Evolutionary conservation across 2,797 vertebrate species (phyloP).

Genomic region (Bryconaethiops microstoma): DNA sequence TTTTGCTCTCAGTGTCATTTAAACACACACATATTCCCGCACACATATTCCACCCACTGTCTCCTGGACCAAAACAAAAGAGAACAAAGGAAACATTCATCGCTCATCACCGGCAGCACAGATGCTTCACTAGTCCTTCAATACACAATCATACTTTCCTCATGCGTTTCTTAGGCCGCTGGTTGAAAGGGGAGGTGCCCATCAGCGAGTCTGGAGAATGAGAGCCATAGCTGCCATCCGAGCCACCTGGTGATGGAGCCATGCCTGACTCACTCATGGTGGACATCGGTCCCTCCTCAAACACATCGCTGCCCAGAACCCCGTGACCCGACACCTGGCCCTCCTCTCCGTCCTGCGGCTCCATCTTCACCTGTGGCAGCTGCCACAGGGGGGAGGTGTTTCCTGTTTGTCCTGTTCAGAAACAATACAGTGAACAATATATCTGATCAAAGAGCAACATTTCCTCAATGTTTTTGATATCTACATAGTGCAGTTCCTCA

Average conservation of each 20-base stretch:
- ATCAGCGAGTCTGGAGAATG: slow-evolving; percentile 95
- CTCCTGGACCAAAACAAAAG: neutral
- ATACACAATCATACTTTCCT: slow-evolving; percentile 85
- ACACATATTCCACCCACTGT: neutral
- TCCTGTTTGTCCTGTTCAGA: slow-evolving; percentile 72
- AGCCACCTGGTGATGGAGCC: slow-evolving; percentile 86
- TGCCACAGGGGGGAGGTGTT: slow-evolving; percentile 94
- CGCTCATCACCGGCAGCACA: neutral
- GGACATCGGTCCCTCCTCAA: slow-evolving; percentile 96
- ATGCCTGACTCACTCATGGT: slow-evolving; percentile 94
- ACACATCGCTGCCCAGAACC: slow-evolving; percentile 89
- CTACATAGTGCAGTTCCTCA: neutral
- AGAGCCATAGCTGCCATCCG: slow-evolving; percentile 91
- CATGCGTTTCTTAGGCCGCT: slow-evolving; percentile 90
- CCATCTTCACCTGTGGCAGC: slow-evolving; percentile 92
- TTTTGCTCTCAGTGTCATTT: neutral
- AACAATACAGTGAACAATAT: slow-evolving; percentile 12
- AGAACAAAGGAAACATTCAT: slow-evolving; percentile 3
- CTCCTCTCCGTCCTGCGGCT: slow-evolving; percentile 93
- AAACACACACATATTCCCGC: slow-evolving; percentile 2
- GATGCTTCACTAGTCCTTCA: neutral
- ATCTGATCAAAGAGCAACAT: neutral
- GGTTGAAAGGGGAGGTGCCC: slow-evolving; percentile 92
- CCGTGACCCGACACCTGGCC: slow-evolving; percentile 81
- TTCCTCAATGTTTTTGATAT: neutral